Evolutionary conservation across 2,113 vertebrate genomes (phyloP).

Genomic region (Xiphias gladius): DNA sequence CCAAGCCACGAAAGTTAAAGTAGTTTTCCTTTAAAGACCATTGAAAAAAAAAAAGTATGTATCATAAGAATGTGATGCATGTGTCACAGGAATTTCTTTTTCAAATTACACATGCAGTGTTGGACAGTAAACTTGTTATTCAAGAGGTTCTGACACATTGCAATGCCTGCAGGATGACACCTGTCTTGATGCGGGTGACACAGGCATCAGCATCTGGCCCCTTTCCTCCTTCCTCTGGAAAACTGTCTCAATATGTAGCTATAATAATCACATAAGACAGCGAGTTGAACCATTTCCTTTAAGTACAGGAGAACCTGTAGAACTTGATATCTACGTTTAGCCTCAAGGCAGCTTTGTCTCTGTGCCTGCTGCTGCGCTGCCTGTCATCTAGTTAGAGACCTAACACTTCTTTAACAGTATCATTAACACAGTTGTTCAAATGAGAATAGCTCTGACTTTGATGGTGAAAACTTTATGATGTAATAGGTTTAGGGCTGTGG

Average conservation of each 20-base stretch:
- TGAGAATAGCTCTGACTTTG: slow-evolving; percentile 26
- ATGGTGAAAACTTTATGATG: slow-evolving; percentile 13
- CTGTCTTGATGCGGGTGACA: slow-evolving; percentile 17
- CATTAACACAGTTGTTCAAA: slow-evolving; percentile 56
- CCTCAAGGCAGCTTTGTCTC: slow-evolving; percentile 37
- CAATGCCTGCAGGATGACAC: slow-evolving; percentile 23
- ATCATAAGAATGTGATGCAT: neutral
- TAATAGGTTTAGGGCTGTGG: slow-evolving; percentile 28
- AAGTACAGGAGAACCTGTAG: slow-evolving; percentile 20
- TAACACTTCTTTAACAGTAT: slow-evolving; percentile 41
- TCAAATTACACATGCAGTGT: slow-evolving; percentile 21
- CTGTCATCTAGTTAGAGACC: slow-evolving; percentile 38
- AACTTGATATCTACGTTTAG: slow-evolving; percentile 40
- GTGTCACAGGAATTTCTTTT: neutral
- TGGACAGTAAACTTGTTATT: slow-evolving; percentile 18
- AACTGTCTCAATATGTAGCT: neutral
- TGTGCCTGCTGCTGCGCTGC: neutral
- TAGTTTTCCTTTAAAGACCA: neutral
- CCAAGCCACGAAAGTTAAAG: neutral
- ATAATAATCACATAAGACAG: slow-evolving; percentile 52
- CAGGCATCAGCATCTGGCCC: slow-evolving; percentile 1
- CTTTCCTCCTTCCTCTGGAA: slow-evolving; percentile 23
- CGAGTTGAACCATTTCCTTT: slow-evolving; percentile 23
- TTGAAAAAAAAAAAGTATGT: neutral
- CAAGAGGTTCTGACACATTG: slow-evolving; percentile 16